phyloP scores from a whole-genome alignment of 2,888 invertebrate species.

The Lucinisca nassula region DNA sequence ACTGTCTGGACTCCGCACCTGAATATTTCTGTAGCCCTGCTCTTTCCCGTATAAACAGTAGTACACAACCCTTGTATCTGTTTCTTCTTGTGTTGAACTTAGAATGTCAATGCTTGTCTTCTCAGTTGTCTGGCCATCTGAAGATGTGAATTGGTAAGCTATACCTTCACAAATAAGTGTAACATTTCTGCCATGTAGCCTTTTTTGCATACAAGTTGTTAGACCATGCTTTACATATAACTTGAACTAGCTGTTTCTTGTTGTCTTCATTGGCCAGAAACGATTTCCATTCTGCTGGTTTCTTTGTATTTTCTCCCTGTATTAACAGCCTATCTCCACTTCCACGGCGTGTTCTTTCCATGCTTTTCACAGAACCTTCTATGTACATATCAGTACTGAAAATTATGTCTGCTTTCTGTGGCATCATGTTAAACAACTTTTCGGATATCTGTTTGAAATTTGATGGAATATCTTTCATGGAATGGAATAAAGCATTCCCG shows the following conservation, averaged over 20 bases:
- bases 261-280: conserved; percentile 29
- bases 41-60: conserved; percentile 43
- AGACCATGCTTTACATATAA: too few species aligned
- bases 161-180: conserved; percentile 37
- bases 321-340: conserved; percentile 10
- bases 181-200: conserved; percentile 25
- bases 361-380: too few species aligned
- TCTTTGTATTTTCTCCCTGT: conserved; percentile 20
- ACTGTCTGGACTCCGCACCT: conserved; percentile 45
- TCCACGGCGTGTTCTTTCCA: conserved; percentile 26
- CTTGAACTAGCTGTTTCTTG: not conserved
- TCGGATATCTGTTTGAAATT: conserved; percentile 40
- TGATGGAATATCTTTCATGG: conserved; percentile 31
- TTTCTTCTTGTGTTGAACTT: conserved; percentile 50
- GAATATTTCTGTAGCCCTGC: conserved; percentile 28
- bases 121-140: conserved; percentile 20
- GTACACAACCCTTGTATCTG: conserved; percentile 40
- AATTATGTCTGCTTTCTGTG: conserved; percentile 31
- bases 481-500: conserved; percentile 49
- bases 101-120: conserved; percentile 17
- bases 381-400: conserved; percentile 36
- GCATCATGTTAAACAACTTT: conserved; percentile 44
- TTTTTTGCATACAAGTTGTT: not conserved
- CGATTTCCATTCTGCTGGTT: conserved; percentile 39
- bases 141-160: conserved; percentile 29